Percentiles rank a stretch among this genome's conserved stretches.
Evolutionary conservation across 2,888 invertebrate species (phyloP).

Genomic region (Amblyjoppa proteus): DNA sequence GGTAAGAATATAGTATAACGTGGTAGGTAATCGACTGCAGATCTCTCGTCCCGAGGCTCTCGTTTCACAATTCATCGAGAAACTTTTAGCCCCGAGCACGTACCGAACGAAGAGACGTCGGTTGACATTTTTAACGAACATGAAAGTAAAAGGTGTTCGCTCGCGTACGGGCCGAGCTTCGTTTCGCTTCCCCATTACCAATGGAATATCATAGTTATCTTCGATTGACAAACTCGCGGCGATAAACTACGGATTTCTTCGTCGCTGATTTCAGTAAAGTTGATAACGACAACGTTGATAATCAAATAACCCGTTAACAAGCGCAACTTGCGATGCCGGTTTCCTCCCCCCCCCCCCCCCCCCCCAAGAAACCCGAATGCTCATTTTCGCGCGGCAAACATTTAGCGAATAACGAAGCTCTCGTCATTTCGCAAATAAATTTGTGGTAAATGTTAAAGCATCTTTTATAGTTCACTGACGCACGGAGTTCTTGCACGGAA

Average conservation of each 20-base stretch:
- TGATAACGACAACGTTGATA: constrained; percentile 12
- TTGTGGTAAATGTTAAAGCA: too few species aligned
- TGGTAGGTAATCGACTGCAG: constrained; percentile 27
- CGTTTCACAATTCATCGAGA: constrained; percentile 66
- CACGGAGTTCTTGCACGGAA: not conserved
- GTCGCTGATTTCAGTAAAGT: not conserved
- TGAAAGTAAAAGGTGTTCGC: constrained; percentile 63
- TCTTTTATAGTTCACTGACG: not conserved
- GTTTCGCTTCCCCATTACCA: constrained; percentile 32
- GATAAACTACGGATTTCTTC: constrained; percentile 19
- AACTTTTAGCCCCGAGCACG: constrained; percentile 65
- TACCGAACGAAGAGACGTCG: constrained; percentile 48
- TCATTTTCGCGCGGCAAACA: not conserved
- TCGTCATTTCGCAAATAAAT: constrained; percentile 6
- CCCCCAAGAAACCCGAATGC: not conserved
- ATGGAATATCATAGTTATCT: constrained; percentile 36
- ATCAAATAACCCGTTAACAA: constrained; percentile 20
- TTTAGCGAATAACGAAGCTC: constrained; percentile 3
- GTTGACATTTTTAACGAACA: constrained; percentile 65
- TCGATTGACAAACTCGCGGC: constrained; percentile 13
- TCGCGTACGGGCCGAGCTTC: constrained; percentile 31
- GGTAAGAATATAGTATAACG: constrained; percentile 7
- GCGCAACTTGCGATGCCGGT: not conserved
- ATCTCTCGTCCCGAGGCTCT: constrained; percentile 59
- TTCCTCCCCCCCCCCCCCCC: not conserved